A percentile compares a stretch with the other conserved stretches of the same genome.
These are phyloP conservation scores for Thunnus maccoyii DNA, from an alignment of 2,113 vertebrate species.

Conservation along the genomic window DNA sequence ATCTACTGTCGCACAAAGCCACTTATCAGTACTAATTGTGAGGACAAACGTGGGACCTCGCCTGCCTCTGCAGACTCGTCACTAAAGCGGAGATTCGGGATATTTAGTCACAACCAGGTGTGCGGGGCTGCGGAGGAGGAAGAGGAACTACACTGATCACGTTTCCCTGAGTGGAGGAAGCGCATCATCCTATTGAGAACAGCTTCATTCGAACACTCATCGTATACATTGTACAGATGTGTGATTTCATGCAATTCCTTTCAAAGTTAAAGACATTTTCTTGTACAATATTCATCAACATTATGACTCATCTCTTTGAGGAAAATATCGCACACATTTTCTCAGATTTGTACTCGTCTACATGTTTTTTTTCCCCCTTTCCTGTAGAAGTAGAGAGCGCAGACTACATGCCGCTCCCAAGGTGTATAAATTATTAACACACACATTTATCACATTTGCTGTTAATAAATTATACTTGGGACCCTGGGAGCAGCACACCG, in stretches of 20 bases:
- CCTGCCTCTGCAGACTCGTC: no score
- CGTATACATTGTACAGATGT: no score
- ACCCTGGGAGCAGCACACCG: neutral
- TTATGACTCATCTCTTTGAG: no score
- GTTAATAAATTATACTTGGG: conserved; percentile 59
- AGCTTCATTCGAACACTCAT: no score
- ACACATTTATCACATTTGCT: conserved; percentile 46
- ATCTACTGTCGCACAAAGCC: neutral
- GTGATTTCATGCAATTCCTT: no score
- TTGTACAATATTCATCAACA: neutral
- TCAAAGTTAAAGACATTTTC: no score
- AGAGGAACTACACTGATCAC: no score
- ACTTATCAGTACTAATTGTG: neutral
- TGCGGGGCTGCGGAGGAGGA: no score
- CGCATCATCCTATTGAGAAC: no score
- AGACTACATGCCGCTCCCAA: neutral
- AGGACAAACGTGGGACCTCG: no score
- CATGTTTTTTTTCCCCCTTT: neutral
- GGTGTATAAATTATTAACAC: conserved; percentile 48
- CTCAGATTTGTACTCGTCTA: neutral
- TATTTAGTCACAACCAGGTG: no score
- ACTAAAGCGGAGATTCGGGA: neutral
- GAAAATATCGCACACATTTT: neutral
- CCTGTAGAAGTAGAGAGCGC: conserved; percentile 17
- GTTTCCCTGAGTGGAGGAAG: no score